A percentile compares a stretch with the other conserved stretches of the same genome.
phyloP scores from a whole-genome alignment of 1,140 invertebrate species.

The Macrobrachium nipponense region DNA sequence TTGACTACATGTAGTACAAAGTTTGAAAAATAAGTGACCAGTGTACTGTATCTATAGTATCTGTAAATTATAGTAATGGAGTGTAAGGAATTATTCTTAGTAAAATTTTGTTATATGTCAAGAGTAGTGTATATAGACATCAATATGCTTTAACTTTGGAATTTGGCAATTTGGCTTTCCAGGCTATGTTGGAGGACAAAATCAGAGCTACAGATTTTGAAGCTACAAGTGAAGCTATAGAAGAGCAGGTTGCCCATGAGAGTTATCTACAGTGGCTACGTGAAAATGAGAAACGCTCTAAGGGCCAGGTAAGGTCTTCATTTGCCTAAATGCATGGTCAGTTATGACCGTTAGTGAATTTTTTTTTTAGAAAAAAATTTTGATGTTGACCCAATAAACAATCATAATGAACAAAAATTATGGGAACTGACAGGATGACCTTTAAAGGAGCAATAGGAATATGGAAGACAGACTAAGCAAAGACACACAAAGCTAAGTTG shows the following conservation, averaged over 20 bases:
- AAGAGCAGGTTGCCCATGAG: constrained; percentile 89
- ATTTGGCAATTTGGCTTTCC: constrained; percentile 19
- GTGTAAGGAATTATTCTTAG: too few relatives aligned
- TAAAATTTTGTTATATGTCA: background rate
- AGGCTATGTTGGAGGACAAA: constrained; percentile 95
- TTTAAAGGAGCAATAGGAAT: too few relatives aligned
- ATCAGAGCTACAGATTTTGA: constrained; percentile 93
- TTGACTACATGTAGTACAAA: background rate
- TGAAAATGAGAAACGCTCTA: constrained; percentile 77
- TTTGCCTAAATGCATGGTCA: too few relatives aligned
- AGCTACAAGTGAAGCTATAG: constrained; percentile 91
- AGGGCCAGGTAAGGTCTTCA: constrained; percentile 64
- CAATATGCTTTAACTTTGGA: constrained; percentile 62
- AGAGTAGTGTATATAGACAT: background rate
- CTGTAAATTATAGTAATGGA: too few relatives aligned
- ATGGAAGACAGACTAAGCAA: too few relatives aligned
- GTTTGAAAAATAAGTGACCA: too few relatives aligned
- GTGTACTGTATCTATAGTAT: too few relatives aligned
- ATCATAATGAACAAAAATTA: too few relatives aligned
- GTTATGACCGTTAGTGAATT: background rate
- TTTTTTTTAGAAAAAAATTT: background rate
- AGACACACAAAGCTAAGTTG: too few relatives aligned
- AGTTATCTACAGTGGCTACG: constrained; percentile 89
- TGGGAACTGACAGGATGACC: too few relatives aligned
- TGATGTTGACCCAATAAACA: too few relatives aligned